Base-by-base conservation (phyloP, 2,888 invertebrate species). In the Ferrisia virgata region DNA sequence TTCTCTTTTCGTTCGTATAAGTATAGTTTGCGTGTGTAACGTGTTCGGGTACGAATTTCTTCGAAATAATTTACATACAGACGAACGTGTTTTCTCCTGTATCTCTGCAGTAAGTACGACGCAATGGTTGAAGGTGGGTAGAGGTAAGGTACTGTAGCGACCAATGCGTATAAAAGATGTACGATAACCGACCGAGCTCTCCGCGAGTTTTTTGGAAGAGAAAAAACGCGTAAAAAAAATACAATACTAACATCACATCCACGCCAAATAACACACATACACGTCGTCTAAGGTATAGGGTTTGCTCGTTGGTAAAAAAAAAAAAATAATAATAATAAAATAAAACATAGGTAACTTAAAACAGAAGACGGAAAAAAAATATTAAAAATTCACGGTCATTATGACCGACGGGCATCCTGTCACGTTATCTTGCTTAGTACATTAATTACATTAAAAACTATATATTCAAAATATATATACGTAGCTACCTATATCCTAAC, bases 321-420 rank as follows among this genome's bases (percentile, higher is more conserved):
- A 25, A 80, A 2, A 40, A 47, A 80, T 31, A 80, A 31, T 33
- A 79, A 22, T 15, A 79, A 64, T n/a, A n/a, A n/a, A n/a, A n/a
- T n/a, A n/a, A 39, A 15, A 80, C 15, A 43, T 40, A 82, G 36
- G 72, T 69, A 69, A 13, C 64, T 82, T 39, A 39, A 69, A 28
- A 22, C 31, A 69, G 8, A 39, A 31, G 81, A 82, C n/a, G 31
- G 39, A 43, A 5, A 43, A 83, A 83, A 76, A 64, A 83, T n/a
- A n/a, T 83, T 83, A 83, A 83, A 83, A 83, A 83, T 83, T 83
- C 83, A 83, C 72, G 83, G 83, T 83, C 72, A 40, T 83, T 72
- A 83, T 72, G 83, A 83, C 83, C 83, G 72, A 72, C 83, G 72
- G 83, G 83, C 83, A 83, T 83, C 83, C 83, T 83, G 83, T 83